phyloP scores from a whole-genome alignment of 2,888 invertebrate genomes.

The Dryadula phaetusa region DNA sequence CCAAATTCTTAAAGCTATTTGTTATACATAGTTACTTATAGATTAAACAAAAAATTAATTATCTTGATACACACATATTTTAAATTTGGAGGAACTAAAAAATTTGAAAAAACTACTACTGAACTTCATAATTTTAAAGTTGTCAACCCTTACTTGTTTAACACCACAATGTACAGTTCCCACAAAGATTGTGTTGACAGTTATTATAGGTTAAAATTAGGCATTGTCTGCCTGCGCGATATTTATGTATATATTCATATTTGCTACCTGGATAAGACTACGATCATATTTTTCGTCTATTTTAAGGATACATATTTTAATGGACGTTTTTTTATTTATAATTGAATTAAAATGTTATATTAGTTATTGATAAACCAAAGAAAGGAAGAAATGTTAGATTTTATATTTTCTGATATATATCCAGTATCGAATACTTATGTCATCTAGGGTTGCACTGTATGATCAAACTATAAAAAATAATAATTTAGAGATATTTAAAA shows the following conservation, averaged over 20 bases:
- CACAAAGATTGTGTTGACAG: slow-evolving; percentile 76
- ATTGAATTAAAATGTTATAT: no score
- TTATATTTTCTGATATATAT: no score
- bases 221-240: slow-evolving; percentile 50
- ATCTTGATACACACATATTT: neutral
- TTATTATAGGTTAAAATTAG: slow-evolving; percentile 62
- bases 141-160: slow-evolving; percentile 42
- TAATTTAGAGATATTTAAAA: no score
- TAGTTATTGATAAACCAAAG: no score
- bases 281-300: neutral
- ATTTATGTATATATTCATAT: neutral
- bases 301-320: neutral
- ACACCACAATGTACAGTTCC: slow-evolving; percentile 64
- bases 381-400: no score
- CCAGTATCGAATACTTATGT: no score
- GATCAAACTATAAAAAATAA: no score
- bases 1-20: no score
- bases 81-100: neutral
- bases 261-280: neutral
- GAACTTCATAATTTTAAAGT: slow-evolving; percentile 1
- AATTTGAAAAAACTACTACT: neutral
- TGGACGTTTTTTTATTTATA: neutral
- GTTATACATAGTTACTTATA: no score
- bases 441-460: no score
- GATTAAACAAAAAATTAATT: no score